These are phyloP conservation scores for Chrysotoxum bicinctum DNA, from an alignment of 2,888 invertebrate species.

Conservation along the genomic window DNA sequence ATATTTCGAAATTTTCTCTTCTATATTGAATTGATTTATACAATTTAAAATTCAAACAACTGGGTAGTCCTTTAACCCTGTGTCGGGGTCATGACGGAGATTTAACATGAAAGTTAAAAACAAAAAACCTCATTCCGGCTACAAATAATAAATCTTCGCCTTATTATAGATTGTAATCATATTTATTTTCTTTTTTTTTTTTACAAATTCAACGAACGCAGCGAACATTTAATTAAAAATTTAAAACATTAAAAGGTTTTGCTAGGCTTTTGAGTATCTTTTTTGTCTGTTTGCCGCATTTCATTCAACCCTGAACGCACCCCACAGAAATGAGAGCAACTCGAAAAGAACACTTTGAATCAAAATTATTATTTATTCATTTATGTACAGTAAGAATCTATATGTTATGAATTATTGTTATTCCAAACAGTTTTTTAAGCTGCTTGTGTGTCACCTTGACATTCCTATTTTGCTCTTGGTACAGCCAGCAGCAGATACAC, in stretches of 20 bases:
- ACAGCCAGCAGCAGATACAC: background rate
- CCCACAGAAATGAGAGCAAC: background rate
- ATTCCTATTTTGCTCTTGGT: background rate
- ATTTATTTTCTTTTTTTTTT: background rate
- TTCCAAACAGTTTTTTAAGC: constrained; percentile 11
- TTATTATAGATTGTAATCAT: background rate
- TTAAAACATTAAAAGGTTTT: constrained; percentile 53
- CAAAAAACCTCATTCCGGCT: background rate
- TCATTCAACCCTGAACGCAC: constrained; percentile 30
- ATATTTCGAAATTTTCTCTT: background rate
- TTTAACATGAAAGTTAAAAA: background rate
- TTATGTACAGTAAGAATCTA: background rate
- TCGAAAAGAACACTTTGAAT: background rate
- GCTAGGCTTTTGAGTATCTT: background rate
- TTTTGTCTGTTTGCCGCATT: background rate
- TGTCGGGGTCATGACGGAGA: background rate
- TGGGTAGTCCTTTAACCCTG: background rate
- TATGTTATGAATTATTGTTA: background rate
- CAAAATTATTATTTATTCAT: constrained; percentile 4
- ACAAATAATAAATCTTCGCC: background rate
- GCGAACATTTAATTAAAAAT: constrained; percentile 51
- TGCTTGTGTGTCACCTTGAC: constrained; percentile 18
- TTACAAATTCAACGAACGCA: background rate
- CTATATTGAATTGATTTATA: background rate
- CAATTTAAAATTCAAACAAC: background rate